Evolutionary conservation across 2,113 vertebrate species (phyloP), one percentile per base, ranked within the genome.

Genomic region (Ivindomyrus marchei): DNA sequence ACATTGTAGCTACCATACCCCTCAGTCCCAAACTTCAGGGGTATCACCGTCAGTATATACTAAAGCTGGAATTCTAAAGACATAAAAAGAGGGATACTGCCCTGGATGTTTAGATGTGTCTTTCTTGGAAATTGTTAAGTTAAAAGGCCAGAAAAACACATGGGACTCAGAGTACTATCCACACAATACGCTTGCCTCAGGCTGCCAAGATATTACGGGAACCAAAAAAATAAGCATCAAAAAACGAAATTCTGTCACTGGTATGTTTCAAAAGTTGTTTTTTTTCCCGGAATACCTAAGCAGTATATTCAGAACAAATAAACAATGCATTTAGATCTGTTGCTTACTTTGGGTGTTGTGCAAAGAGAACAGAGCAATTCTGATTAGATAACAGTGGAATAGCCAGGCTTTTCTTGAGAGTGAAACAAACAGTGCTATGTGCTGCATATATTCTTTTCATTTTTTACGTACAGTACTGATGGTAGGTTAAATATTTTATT

Each of bases 61-160:
- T 42, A 17, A 84, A 45, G 17, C 17, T 85, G 39, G 39, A 85
- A 47, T 47, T 85, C 46, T 47, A 47, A 24, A 85, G 83, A 85
- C 39, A 85, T 24, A 85, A 85, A 47, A 47, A 45, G 46, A 42
- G 15, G 46, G 21, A 11, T 45, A n/a, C 24, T 70, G n/a, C 27
- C 27, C 62, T 85, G 46, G 83, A 45, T 45, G 42, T 85, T 42
- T 47, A 46, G 62, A 70, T 70, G 27, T 70, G 27, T 46, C 80
- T 84, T 84, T 46, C 45, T 42, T 42, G 80, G 45, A 84, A 84
- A 84, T 46, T 45, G 77, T 84, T 84, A 84, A 84, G 80, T 84
- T 84, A 24, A 84, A 84, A 87, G 46, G 49, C 49, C 3, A 27
- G 47, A 27, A 49, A 46, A 27, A 42, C 9, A 52, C 66, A 19